phyloP scores from a whole-genome alignment of 2,888 invertebrate species.

The Epinotia ramella region DNA sequence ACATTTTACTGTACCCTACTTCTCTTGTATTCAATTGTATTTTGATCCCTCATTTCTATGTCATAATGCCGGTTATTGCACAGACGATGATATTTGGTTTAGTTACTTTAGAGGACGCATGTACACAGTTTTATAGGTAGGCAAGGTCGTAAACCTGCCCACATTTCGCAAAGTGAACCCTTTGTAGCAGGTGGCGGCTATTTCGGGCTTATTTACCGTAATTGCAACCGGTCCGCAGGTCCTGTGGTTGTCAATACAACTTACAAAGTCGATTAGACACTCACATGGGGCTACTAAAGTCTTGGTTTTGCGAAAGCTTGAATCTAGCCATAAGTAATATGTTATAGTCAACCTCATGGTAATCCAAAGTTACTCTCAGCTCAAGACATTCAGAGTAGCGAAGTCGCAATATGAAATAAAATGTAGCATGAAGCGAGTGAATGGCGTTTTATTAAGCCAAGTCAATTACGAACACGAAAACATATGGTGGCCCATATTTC shows the following conservation, averaged over 20 bases:
- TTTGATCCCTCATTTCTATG: not conserved
- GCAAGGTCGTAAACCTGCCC: constrained; percentile 16
- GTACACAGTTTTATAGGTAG: not conserved
- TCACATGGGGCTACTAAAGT: too few species aligned
- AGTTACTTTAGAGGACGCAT: not conserved
- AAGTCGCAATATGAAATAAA: constrained; percentile 11
- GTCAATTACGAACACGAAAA: constrained; percentile 65
- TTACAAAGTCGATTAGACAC: too few species aligned
- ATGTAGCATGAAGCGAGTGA: constrained; percentile 51
- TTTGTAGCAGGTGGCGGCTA: constrained; percentile 16
- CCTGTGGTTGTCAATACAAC: too few species aligned
- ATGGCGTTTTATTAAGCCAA: constrained; percentile 69
- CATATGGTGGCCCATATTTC: constrained; percentile 69
- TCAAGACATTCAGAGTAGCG: constrained; percentile 7
- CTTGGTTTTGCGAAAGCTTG: not conserved
- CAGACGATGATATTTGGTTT: not conserved
- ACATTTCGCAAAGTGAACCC: constrained; percentile 14
- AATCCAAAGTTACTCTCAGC: constrained; percentile 9
- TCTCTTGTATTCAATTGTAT: too few species aligned
- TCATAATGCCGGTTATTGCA: not conserved
- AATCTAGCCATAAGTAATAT: not conserved
- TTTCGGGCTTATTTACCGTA: constrained; percentile 19
- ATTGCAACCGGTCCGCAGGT: constrained; percentile 1
- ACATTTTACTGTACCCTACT: too few species aligned
- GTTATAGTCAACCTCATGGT: not conserved